Conservation (phyloP, 2,888 invertebrate species). For the Oithona nana region DNA sequence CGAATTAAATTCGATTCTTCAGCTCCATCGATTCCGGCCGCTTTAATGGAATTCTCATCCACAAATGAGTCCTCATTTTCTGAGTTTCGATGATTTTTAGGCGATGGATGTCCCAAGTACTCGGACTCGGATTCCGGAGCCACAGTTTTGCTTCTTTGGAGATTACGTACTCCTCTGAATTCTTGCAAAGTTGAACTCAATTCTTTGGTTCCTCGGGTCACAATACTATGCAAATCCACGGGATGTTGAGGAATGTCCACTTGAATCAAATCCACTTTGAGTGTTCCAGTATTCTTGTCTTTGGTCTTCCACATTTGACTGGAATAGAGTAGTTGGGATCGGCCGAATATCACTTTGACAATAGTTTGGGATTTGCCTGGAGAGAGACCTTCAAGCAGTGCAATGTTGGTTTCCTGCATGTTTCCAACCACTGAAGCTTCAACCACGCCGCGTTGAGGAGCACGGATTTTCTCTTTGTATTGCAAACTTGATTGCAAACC, state of each 20-base stretch:
- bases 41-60: neutral
- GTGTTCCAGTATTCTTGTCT: constrained; percentile 56
- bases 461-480: constrained; percentile 36
- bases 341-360: constrained; percentile 49
- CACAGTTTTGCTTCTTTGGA: constrained; percentile 12
- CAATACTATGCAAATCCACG: constrained; percentile 91
- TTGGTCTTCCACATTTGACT: constrained; percentile 52
- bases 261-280: constrained; percentile 70
- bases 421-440: constrained; percentile 13
- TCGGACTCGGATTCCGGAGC: neutral
- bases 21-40: neutral
- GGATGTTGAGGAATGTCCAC: constrained; percentile 97
- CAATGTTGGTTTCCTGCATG: constrained; percentile 15
- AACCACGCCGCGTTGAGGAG: constrained; percentile 8
- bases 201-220: constrained; percentile 81
- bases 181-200: constrained; percentile 74
- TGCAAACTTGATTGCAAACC: constrained; percentile 76
- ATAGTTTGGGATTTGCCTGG: constrained; percentile 10
- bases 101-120: neutral
- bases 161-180: constrained; percentile 8
- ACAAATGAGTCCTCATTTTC: too few relatives aligned
- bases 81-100: neutral
- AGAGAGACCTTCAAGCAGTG: constrained; percentile 11
- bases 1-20: constrained; percentile 13
- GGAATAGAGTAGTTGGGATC: constrained; percentile 77